Evolutionary conservation across 1,140 invertebrate species (phyloP).

Genomic region (Lycorma delicatula): DNA sequence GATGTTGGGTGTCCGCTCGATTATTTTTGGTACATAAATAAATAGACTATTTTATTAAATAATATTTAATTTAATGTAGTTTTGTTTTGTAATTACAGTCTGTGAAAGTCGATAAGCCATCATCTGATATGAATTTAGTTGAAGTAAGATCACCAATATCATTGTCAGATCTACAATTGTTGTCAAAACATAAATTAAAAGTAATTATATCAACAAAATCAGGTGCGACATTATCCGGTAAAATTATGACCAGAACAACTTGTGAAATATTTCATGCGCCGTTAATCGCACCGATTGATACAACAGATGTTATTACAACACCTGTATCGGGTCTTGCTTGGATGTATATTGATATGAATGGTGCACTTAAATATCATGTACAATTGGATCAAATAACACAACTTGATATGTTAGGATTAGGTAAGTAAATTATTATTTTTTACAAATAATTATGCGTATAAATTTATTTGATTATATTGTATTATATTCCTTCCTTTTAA

Average conservation of each 20-base stretch:
- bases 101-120: conserved; percentile 52
- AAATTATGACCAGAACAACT: conserved; percentile 56
- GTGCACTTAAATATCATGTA: conserved; percentile 63
- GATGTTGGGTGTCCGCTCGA: too few species aligned
- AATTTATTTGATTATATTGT: too few species aligned
- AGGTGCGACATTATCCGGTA: conserved; percentile 50
- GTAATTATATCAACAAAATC: conserved; percentile 56
- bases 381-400: conserved; percentile 46
- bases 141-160: conserved; percentile 64
- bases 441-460: too few species aligned
- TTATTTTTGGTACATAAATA: too few species aligned
- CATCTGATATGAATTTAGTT: conserved; percentile 60
- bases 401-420: conserved; percentile 30
- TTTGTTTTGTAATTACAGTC: conserved; percentile 16
- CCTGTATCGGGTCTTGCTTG: conserved; percentile 59
- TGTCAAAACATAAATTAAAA: conserved; percentile 59
- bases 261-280: conserved; percentile 74
- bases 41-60: too few species aligned
- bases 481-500: too few species aligned
- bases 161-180: conserved; percentile 54
- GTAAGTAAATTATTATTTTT: too few species aligned
- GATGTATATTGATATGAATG: conserved; percentile 65
- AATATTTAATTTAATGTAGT: too few species aligned
- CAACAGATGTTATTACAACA: conserved; percentile 24
- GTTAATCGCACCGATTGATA: conserved; percentile 35